phyloP scores from a whole-genome alignment of 2,113 vertebrate genomes.

The Malurus alboscapulatus region DNA sequence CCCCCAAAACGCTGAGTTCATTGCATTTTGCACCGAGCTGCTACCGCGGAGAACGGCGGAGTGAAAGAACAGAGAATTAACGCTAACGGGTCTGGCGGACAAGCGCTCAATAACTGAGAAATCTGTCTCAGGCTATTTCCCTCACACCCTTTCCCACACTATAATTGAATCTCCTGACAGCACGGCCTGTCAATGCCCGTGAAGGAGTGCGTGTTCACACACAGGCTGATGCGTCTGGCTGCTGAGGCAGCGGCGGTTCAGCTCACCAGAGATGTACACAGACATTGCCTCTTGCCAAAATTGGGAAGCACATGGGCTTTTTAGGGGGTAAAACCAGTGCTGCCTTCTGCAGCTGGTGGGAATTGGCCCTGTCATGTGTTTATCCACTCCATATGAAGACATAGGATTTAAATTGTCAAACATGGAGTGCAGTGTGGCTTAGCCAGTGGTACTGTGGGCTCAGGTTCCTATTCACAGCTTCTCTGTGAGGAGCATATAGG shows the following conservation, averaged over 20 bases:
- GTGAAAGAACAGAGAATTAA: slow-evolving; percentile 18
- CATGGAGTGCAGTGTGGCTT: background rate
- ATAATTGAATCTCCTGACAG: slow-evolving; percentile 36
- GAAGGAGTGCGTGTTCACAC: background rate
- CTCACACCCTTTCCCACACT: background rate
- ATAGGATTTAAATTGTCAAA: background rate
- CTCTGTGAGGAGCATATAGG: background rate
- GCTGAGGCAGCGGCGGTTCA: background rate
- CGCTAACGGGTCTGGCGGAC: background rate
- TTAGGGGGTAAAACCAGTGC: background rate
- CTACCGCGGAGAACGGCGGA: background rate
- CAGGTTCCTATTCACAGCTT: background rate
- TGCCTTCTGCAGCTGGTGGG: background rate
- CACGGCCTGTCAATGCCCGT: background rate
- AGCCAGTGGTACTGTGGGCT: background rate
- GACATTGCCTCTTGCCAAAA: background rate
- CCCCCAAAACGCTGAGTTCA: slow-evolving; percentile 1
- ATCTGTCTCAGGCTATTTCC: slow-evolving; percentile 42
- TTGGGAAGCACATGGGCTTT: background rate
- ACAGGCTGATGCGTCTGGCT: background rate
- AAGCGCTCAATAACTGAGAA: background rate
- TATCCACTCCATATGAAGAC: background rate
- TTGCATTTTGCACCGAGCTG: background rate
- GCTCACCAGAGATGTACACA: background rate
- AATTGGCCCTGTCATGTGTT: background rate